These are phyloP conservation scores for Barypeithes pellucidus DNA, from an alignment of 2,888 invertebrate species.

Conservation along the genomic window DNA sequence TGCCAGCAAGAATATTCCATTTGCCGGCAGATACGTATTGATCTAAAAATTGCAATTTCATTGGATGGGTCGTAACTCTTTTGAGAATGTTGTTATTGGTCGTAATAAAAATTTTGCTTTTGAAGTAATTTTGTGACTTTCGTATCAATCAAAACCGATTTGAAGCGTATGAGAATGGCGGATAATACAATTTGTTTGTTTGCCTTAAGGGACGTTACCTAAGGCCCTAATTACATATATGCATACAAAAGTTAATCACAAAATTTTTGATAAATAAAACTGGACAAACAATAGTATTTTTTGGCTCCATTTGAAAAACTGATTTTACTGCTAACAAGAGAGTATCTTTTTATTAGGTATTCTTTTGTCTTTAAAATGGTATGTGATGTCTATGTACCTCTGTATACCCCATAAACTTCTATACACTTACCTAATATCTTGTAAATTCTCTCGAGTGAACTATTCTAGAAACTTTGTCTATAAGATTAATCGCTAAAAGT, in stretches of 20 bases:
- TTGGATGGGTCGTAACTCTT: slow-evolving; percentile 26
- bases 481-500: slow-evolving; percentile 39
- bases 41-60: slow-evolving; percentile 31
- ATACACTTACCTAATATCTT: too few relatives aligned
- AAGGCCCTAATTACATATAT: neutral
- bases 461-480: neutral
- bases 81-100: slow-evolving; percentile 20
- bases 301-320: too few relatives aligned
- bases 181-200: neutral
- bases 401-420: too few relatives aligned
- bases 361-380: too few relatives aligned
- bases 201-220: neutral
- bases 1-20: slow-evolving; percentile 16
- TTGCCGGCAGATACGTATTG: slow-evolving; percentile 1
- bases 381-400: too few relatives aligned
- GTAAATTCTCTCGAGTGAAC: too few relatives aligned
- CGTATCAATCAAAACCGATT: slow-evolving; percentile 36
- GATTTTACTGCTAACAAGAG: too few relatives aligned
- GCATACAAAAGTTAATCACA: neutral
- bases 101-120: slow-evolving; percentile 33
- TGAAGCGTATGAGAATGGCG: neutral
- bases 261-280: too few relatives aligned
- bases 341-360: too few relatives aligned
- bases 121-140: slow-evolving; percentile 40
- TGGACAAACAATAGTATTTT: too few relatives aligned